Evolutionary conservation across 2,113 vertebrate species (phyloP).

Genomic region (Rhegmatorhina hoffmannsi): DNA sequence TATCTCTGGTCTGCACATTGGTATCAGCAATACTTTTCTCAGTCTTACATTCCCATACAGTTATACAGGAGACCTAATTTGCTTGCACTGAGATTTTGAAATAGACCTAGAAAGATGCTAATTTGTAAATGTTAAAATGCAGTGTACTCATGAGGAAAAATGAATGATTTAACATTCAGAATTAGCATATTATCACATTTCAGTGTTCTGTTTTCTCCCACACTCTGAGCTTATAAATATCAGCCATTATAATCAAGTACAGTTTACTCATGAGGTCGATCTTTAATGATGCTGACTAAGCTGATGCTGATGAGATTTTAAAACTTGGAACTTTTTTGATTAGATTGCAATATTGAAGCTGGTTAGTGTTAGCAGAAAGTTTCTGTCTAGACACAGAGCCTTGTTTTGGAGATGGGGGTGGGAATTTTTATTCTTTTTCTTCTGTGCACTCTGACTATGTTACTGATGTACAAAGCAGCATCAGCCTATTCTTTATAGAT

Average conservation of each 20-base stretch:
- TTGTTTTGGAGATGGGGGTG: background rate
- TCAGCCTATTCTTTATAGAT: background rate
- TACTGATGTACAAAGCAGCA: background rate
- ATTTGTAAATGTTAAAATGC: constrained; percentile 20
- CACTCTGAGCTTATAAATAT: constrained; percentile 6
- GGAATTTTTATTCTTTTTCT: background rate
- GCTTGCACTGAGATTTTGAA: background rate
- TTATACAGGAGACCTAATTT: background rate
- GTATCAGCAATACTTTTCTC: background rate
- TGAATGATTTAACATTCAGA: background rate
- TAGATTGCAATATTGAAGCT: constrained; percentile 5
- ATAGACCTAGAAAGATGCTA: background rate
- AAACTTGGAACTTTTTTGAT: constrained; percentile 42
- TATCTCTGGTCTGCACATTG: no score
- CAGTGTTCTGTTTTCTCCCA: background rate
- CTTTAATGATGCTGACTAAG: constrained; percentile 64
- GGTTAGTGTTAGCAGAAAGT: background rate
- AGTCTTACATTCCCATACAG: background rate
- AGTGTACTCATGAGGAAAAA: background rate
- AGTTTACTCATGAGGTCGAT: constrained; percentile 24
- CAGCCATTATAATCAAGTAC: constrained; percentile 53
- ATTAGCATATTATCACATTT: constrained; percentile 16
- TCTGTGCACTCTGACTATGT: background rate
- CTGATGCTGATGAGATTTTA: constrained; percentile 46
- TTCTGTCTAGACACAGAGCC: background rate